Base-by-base conservation (phyloP, 2,113 vertebrate species). In the Corythoichthys haematopterus region DNA sequence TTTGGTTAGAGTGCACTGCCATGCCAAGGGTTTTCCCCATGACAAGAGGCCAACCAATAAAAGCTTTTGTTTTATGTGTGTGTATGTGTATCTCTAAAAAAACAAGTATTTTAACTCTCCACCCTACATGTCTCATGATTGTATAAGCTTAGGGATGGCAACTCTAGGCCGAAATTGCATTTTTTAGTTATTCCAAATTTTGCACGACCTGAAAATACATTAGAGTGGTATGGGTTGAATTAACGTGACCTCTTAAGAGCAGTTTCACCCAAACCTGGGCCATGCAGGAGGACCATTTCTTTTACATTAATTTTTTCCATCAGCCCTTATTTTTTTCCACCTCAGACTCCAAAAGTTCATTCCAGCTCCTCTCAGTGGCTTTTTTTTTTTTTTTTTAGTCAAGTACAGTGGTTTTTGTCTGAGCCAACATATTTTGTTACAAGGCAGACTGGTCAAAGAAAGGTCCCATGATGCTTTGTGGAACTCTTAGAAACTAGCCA, bases 1-100 rank as follows among this genome's bases (percentile, higher is more conserved):
- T 89, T 88, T 85, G 85, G 85, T 89, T 87, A 84, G 84, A 72
- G 78, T 82, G 69, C 81, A 53, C 73, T 77, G 80, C 72, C 82
- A 72, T 72, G 70, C 20, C 8, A 16, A 83, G 88, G 88, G 88
- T 81, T 87, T 89, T 86, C 86, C 88, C 86, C 77, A 71, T 79
- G 81, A 82, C 70, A 58, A 83, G 73, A 77, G 69, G 80, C 76
- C 56, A 83, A 70, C 69, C 72, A 81, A 80, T 82, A 74, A 85
- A 82, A 78, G 3, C 16, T 2, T 5, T 62, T 66, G 28, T 67
- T 82, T 80, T 9, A 38, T 20, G 15, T 20, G 9, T 16, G 37
- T 61, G 38, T 38, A 9, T 8, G 11, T 60, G 37, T 40, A 37
- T 11, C 15, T 20, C 28, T n/a, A n/a, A 55, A 6, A 52, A 52